Percentiles rank a stretch among this genome's conserved stretches.
Evolutionary conservation across 2,797 vertebrate species (phyloP).

Genomic region (Chaunax sp.): DNA sequence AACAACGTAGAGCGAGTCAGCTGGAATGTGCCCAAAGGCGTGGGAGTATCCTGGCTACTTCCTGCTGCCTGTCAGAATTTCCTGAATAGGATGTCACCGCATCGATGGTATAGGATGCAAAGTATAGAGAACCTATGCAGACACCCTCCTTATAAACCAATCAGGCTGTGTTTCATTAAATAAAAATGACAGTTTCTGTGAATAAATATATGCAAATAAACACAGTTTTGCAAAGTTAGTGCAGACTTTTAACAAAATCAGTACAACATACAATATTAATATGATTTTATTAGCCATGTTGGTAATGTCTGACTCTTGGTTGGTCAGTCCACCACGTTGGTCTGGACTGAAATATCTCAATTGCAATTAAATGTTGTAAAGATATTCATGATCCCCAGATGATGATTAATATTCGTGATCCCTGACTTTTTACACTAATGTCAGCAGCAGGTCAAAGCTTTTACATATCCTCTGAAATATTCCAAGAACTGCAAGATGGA

Average conservation of each 20-base stretch:
- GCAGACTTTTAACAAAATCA: no score
- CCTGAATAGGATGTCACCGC: constrained; percentile 15
- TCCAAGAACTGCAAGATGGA: no score
- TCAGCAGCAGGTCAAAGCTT: no score
- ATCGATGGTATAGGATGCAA: background rate
- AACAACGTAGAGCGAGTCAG: constrained; percentile 35
- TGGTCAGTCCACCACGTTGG: background rate
- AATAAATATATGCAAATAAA: no score
- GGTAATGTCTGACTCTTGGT: no score
- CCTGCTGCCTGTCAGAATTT: constrained; percentile 31
- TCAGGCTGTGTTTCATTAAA: background rate
- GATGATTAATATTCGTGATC: background rate
- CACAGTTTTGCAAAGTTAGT: no score
- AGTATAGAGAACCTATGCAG: background rate
- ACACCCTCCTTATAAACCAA: background rate
- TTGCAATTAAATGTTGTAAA: no score
- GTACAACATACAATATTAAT: no score
- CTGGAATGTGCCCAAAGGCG: constrained; percentile 26
- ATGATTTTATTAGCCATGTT: no score
- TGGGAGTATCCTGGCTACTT: constrained; percentile 26
- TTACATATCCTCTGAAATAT: no score
- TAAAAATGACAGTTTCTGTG: constrained; percentile 5
- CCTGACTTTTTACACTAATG: no score
- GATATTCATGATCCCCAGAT: background rate
- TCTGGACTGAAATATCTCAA: background rate